Percentiles rank a stretch among this genome's conserved stretches.
phyloP scores from a whole-genome alignment of 2,797 vertebrate genomes.

The Ctenosaura bakeri region DNA sequence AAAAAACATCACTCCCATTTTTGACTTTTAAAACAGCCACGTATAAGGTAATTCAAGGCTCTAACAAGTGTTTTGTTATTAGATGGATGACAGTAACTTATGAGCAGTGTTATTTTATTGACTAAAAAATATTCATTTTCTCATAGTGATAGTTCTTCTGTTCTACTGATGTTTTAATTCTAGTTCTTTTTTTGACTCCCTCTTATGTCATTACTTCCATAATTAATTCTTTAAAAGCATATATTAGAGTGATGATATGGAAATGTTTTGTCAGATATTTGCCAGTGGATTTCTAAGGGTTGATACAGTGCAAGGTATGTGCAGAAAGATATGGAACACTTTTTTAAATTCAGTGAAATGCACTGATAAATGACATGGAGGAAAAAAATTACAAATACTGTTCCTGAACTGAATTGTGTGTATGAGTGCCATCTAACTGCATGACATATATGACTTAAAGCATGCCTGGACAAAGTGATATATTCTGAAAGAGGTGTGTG shows the following conservation, averaged over 20 bases:
- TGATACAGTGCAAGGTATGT: slow-evolving; percentile 17
- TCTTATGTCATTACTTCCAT: background rate
- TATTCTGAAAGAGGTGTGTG: slow-evolving; percentile 30
- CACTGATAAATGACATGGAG: background rate
- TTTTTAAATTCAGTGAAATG: slow-evolving; percentile 36
- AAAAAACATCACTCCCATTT: background rate
- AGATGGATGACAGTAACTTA: background rate
- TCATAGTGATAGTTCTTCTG: background rate
- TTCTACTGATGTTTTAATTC: background rate
- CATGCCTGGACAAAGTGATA: slow-evolving; percentile 29
- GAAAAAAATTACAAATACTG: slow-evolving; percentile 30
- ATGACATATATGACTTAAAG: slow-evolving; percentile 37
- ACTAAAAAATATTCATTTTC: background rate
- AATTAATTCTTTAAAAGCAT: background rate
- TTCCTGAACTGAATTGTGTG: slow-evolving; percentile 12
- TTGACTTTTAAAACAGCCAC: background rate
- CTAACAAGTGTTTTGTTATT: slow-evolving; percentile 1
- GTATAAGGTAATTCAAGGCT: background rate
- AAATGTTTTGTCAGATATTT: slow-evolving; percentile 35
- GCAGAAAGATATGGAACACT: background rate
- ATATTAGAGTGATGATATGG: background rate
- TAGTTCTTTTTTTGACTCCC: background rate
- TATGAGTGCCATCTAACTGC: slow-evolving; percentile 38
- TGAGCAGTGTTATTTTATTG: background rate
- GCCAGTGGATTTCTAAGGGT: slow-evolving; percentile 9